Evolutionary conservation across 2,797 vertebrate species (phyloP).

Genomic region (Lindbergichthys nudifrons): DNA sequence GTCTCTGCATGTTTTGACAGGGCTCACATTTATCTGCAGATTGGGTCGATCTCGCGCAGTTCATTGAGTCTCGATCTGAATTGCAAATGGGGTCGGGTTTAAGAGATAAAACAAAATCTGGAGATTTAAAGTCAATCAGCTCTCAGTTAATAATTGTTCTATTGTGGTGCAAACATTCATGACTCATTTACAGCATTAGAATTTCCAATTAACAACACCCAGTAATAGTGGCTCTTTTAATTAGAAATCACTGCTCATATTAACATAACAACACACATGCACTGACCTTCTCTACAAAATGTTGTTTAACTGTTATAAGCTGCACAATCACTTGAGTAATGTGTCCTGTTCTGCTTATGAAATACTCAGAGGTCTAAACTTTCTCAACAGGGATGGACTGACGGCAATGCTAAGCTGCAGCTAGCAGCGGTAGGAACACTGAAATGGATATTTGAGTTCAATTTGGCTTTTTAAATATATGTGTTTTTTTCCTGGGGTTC

Average conservation of each 20-base stretch:
- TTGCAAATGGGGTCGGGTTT: conserved; percentile 19
- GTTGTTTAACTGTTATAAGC: background rate
- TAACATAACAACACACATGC: conserved; percentile 11
- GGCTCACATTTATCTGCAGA: conserved; percentile 23
- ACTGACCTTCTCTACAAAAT: background rate
- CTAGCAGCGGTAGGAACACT: too few species aligned
- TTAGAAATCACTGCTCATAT: conserved; percentile 27
- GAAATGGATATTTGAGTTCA: too few species aligned
- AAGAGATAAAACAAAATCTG: conserved; percentile 13
- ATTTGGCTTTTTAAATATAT: too few species aligned
- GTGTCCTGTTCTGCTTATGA: background rate
- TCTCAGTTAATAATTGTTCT: conserved; percentile 38
- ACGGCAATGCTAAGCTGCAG: too few species aligned
- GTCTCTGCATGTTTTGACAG: conserved; percentile 1
- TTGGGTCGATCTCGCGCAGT: conserved; percentile 10
- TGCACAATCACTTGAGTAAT: background rate
- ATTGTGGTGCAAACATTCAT: conserved; percentile 39
- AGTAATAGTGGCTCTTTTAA: conserved; percentile 38
- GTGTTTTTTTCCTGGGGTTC: too few species aligned
- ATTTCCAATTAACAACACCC: conserved; percentile 44
- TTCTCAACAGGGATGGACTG: conserved; percentile 7
- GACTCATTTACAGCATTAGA: conserved; percentile 23
- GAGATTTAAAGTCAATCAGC: conserved; percentile 22
- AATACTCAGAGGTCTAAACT: conserved; percentile 8
- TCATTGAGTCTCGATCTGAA: conserved; percentile 23